phyloP scores from a whole-genome alignment of 2,113 vertebrate species.

The Sapajus apella region DNA sequence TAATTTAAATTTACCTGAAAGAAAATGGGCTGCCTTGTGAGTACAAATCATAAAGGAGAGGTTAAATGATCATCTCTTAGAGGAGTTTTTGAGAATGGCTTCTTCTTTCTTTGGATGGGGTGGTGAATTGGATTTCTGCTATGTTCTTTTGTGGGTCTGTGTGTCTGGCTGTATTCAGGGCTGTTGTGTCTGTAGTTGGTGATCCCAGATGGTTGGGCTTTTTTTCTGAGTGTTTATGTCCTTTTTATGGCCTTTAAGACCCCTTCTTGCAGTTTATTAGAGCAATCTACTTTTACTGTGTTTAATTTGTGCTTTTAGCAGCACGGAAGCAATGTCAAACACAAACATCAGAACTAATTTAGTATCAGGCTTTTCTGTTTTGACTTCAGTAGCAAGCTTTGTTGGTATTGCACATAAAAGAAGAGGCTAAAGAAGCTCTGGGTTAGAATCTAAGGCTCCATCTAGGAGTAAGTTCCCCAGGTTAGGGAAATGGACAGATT shows the following conservation, averaged over 20 bases:
- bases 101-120: neutral
- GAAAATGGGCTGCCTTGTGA: neutral
- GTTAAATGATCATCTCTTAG: neutral
- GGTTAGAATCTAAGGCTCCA: neutral
- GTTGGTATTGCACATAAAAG: neutral
- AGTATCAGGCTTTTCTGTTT: neutral
- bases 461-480: neutral
- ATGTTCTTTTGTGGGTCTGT: accelerated
- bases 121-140: neutral
- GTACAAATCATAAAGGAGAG: neutral
- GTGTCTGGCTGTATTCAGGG: neutral
- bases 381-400: neutral
- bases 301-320: neutral
- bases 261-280: neutral
- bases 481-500: neutral
- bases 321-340: accelerated
- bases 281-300: neutral
- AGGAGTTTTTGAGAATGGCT: neutral
- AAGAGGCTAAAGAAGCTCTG: neutral
- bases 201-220: neutral
- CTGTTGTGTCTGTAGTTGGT: neutral
- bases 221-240: neutral
- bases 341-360: neutral
- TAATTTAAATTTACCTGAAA: neutral
- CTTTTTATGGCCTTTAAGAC: neutral